A percentile compares a stretch with the other conserved stretches of the same genome.
Evolutionary conservation across 2,888 invertebrate genomes (phyloP).

Genomic region (Melitaea athalia): DNA sequence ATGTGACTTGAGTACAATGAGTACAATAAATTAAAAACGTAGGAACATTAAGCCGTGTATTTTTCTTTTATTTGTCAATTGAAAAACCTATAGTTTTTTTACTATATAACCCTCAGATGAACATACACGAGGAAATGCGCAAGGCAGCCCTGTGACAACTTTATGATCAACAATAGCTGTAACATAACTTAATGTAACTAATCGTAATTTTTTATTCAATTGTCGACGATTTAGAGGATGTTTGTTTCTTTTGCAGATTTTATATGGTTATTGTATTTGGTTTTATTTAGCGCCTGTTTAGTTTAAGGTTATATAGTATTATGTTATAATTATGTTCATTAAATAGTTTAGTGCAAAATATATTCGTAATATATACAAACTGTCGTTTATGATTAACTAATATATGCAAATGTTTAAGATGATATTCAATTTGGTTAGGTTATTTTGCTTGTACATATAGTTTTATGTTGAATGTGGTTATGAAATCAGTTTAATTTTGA

Average conservation of each 20-base stretch:
- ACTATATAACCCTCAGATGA: not conserved
- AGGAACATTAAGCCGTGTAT: not conserved
- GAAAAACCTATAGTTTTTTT: not conserved
- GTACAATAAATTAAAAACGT: not conserved
- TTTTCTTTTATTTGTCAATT: not conserved
- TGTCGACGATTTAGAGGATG: constrained; percentile 5
- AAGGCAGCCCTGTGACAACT: not conserved
- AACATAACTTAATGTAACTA: not conserved
- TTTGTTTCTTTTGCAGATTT: constrained; percentile 1
- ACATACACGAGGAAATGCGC: not conserved
- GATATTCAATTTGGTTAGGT: constrained; percentile 21
- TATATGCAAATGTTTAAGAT: constrained; percentile 19
- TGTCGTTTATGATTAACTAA: constrained; percentile 22
- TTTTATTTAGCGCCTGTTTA: constrained; percentile 36
- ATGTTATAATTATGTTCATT: not conserved
- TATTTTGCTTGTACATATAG: constrained; percentile 33
- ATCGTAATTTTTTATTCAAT: not conserved
- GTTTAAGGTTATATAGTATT: constrained; percentile 27
- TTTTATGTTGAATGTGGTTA: constrained; percentile 37
- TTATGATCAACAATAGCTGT: not conserved
- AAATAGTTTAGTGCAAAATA: constrained; percentile 25
- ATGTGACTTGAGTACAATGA: not conserved
- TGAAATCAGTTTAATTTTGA: constrained; percentile 28
- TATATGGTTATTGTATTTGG: constrained; percentile 2
- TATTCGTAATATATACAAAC: constrained; percentile 22